A percentile compares a stretch with the other conserved stretches of the same genome.
These are phyloP conservation scores for Callithrix jacchus DNA, from an alignment of 2,113 vertebrate genomes.

Conservation along the genomic window DNA sequence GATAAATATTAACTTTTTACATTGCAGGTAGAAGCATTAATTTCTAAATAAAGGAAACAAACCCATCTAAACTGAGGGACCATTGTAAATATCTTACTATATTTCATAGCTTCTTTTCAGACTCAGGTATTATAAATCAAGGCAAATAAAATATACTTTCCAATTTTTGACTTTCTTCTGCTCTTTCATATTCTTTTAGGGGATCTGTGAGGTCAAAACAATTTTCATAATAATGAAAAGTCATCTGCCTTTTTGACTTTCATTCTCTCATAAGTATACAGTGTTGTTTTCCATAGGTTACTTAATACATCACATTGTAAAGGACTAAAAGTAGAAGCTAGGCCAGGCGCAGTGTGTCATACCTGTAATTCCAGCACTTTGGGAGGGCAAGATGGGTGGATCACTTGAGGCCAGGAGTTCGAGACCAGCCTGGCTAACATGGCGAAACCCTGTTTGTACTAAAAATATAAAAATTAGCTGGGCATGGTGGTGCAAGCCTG, in stretches of 20 bases:
- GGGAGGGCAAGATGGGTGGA: no score
- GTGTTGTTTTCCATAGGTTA: conserved; percentile 1
- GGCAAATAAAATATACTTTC: conserved; percentile 32
- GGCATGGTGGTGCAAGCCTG: no score
- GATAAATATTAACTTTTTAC: background rate
- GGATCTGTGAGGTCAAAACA: background rate
- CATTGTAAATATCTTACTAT: background rate
- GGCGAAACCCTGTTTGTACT: no score
- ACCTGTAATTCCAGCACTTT: no score
- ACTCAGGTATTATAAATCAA: background rate
- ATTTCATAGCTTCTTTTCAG: conserved; percentile 17
- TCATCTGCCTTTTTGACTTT: background rate
- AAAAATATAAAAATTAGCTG: no score
- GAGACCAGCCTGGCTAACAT: no score
- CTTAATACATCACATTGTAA: background rate
- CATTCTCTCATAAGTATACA: background rate
- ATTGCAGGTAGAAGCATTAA: background rate
- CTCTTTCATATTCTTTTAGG: background rate
- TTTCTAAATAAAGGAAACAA: conserved; percentile 22
- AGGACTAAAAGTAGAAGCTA: background rate
- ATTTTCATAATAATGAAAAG: conserved; percentile 29
- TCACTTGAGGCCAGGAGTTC: no score
- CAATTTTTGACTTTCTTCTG: background rate
- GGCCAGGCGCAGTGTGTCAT: no score
- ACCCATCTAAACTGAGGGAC: background rate